Evolutionary conservation across 2,113 vertebrate genomes (phyloP), one percentile per base, ranked within the genome.

Genomic region (Centrocercus urophasianus): DNA sequence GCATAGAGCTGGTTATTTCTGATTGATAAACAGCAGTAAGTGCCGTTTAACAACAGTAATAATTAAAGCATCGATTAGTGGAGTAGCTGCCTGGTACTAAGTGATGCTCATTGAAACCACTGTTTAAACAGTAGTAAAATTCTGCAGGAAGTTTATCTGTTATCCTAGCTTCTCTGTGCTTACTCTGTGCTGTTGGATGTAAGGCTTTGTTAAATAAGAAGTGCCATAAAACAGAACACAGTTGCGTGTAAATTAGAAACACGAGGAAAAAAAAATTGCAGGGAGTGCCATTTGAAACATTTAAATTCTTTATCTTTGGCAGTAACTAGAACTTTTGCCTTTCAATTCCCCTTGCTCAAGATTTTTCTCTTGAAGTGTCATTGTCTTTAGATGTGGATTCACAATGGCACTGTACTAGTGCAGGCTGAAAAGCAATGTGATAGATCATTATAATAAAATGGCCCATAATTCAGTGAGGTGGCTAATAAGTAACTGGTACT

Each of bases 51-150:
- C 5, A 34, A 34, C 42, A 48, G 30, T 50, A 34, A 25, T 70
- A 70, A 86, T 72, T 75, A 73, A 86, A 83, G 38, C 87, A 88
- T 74, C 80, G 84, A 82, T 96, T 45, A 72, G 48, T 20, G 48
- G 36, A 6, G 5, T 28, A 57, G 50, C 42, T 80, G 36, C 52
- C 74, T 56, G 40, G 30, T 77, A 28, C 75, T 16, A 38, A 63
- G 36, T 48, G 73, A 43, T 78, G 70, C 65, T 88, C 11, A 8
- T 7, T 78, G 86, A 71, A 50, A 42, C 8, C 47, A 3, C 16
- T 78, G 32, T 81, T 90, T 43, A 67, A 74, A 56, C 50, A 54
- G 7, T 24, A 60, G 56, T 43, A 34, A 40, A 72, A 81, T 74
- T 40, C 38, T 69, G 12, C 75, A 86, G 57, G 22, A 73, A 75